A percentile compares a stretch with the other conserved stretches of the same genome.
Conservation (phyloP, 2,113 vertebrate genomes). For the Dipodomys ordii region DNA sequence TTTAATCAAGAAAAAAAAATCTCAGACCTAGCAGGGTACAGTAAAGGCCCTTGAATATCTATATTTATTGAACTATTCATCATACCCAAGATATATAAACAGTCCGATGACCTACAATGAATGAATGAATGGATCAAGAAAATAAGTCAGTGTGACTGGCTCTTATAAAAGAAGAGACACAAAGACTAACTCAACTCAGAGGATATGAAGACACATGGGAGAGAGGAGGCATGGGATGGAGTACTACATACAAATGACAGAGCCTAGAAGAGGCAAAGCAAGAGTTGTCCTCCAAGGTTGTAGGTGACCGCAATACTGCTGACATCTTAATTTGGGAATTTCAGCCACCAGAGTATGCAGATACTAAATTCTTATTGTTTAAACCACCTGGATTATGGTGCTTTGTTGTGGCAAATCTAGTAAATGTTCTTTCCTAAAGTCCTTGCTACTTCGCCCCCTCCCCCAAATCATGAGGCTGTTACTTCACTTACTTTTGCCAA, state of each 20-base stretch:
- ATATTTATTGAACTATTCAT: no score
- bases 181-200: neutral
- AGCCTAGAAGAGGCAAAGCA: neutral
- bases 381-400: neutral
- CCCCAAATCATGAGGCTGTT: neutral
- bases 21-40: no score
- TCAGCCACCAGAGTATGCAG: neutral
- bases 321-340: neutral
- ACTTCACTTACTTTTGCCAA: neutral
- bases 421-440: neutral
- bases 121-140: no score
- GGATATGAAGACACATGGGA: accelerated
- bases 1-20: neutral
- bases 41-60: no score
- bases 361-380: neutral
- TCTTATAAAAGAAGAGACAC: neutral
- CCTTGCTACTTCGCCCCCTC: neutral
- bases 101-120: no score
- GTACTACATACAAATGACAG: neutral
- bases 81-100: no score
- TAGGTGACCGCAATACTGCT: neutral
- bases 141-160: neutral
- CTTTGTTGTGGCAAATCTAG: neutral
- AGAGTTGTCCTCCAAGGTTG: neutral
- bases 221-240: accelerated